Base-by-base conservation (phyloP, 2,797 vertebrate species). In the Fistularia commersonii region DNA sequence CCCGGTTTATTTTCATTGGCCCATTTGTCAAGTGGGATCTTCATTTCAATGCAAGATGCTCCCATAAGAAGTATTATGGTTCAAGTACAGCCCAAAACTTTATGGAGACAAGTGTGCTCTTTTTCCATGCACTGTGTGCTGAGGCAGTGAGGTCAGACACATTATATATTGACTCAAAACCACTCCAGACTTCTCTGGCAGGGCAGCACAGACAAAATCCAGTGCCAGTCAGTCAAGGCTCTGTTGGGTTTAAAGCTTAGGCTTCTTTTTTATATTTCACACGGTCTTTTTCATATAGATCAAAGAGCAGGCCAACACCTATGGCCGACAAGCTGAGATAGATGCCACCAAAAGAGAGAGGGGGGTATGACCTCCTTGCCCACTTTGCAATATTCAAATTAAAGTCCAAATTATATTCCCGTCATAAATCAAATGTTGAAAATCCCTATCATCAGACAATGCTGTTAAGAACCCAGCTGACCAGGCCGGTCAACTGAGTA, bases 11-110 rank as follows among this genome's bases (percentile, higher is more conserved):
- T 82, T 81, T 79, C 66, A 73, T 54, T 41, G 64, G 72, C 66
- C 60, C 74, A 81, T 89, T 88, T 66, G 72, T 89, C 85, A 89
- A 71, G 68, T 47, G 45, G 85, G 69, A 83, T 80, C 80, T 75
- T 83, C 70, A 76, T 78, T 68, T 47, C 46, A 54, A 73, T 51
- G 38, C 54, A 58, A 70, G 82, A 77, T 57, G 57, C 66, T 74
- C 81, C 61, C 59, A 81, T 79, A 66, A 52, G 75, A 80, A 62
- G 76, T 61, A 75, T 67, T 79, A 79, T 36, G 73, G 64, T 81
- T 82, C 67, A 72, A 76, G 77, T 76, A 75, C 58, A 80, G 72
- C 69, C 72, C 53, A 62, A 66, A 81, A 60, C 57, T 8, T 72
- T 79, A 66, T 72, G 69, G 74, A 76, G 51, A 54, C 54, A 79